Base-by-base conservation (phyloP, 2,113 vertebrate species). In the Condylura cristata region DNA sequence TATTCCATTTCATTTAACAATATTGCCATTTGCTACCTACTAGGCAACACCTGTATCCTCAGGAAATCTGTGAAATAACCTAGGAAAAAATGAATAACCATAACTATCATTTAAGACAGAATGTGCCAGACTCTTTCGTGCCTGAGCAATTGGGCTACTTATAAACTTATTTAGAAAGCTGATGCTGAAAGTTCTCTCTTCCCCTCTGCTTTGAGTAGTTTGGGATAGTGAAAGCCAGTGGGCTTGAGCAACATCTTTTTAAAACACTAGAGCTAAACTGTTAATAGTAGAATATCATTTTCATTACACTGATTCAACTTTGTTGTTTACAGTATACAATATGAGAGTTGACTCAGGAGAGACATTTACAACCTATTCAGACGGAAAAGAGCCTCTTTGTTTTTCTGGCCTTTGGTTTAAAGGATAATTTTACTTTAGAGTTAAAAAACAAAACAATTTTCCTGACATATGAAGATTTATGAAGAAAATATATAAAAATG, bases 1-100 rank as follows among this genome's bases (percentile, higher is more conserved):
- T 86, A 85, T 85, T 78, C 48, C 30, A 71, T 88, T 95, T 86
- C 74, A 79, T 83, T 39, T 85, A 76, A 8, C 91, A 78, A 90
- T 90, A 88, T 30, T 74, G 32, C 61, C 63, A 78, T 81, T 95
- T 82, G n/a, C 85, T 93, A 60, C 51, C 18, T 92, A 61, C 18
- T 79, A 51, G 28, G n/a, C 66, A 92, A 66, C 53, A 53, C 81
- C 37, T 3, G 16, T 66, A 8, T 32, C 32, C 48, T 91, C 3
- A 14, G 46, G 46, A 75, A 68, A 72, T 85, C 94, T 94, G 16
- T 89, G 66, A 94, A 83, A 91, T 48, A 66, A 12, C 13, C 13
- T 48, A 56, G 51, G 82, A 60, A 66, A 81, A 81, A 75, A 51
- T 37, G 39, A 84, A 53, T 75, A 86, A 81, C 26, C 1, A 11